These are phyloP conservation scores for Drosophila ohnishii DNA, from an alignment of 1,140 invertebrate genomes.

Conservation along the genomic window DNA sequence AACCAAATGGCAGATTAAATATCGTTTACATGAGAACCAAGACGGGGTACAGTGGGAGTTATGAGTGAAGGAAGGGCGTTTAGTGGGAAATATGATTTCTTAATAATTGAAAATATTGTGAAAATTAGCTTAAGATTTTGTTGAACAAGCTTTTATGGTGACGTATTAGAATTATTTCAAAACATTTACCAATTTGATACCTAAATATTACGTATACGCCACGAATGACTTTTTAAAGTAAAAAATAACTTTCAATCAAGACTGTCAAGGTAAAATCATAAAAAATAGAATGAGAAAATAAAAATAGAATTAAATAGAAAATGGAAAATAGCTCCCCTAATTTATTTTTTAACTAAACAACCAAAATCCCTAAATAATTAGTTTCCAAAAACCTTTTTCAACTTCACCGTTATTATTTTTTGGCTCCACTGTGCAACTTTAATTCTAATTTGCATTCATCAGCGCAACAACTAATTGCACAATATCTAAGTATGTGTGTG, in stretches of 20 bases:
- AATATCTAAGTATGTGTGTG: constrained; percentile 23
- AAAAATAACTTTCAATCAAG: not conserved
- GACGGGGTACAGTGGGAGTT: constrained; percentile 15
- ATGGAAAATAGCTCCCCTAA: not conserved
- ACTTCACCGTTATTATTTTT: constrained; percentile 2
- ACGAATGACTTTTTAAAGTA: not conserved
- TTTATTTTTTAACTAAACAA: not conserved
- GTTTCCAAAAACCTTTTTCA: not conserved
- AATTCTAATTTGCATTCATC: constrained; percentile 79
- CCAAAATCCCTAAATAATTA: not conserved
- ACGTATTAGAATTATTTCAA: not conserved
- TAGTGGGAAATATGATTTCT: not conserved
- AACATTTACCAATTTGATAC: too few relatives aligned
- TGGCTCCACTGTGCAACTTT: constrained; percentile 36
- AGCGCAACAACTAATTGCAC: constrained; percentile 76
- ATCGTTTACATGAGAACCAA: constrained; percentile 56
- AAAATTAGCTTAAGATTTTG: not conserved
- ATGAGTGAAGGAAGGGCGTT: not conserved
- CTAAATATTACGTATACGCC: not conserved
- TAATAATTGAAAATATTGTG: not conserved
- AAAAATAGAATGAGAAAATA: too few relatives aligned
- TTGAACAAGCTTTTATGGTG: not conserved
- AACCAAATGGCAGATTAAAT: constrained; percentile 70
- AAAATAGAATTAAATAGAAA: not conserved
- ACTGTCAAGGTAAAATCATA: not conserved